Conservation (phyloP, 2,888 invertebrate genomes). For the Cantharis nigra region DNA sequence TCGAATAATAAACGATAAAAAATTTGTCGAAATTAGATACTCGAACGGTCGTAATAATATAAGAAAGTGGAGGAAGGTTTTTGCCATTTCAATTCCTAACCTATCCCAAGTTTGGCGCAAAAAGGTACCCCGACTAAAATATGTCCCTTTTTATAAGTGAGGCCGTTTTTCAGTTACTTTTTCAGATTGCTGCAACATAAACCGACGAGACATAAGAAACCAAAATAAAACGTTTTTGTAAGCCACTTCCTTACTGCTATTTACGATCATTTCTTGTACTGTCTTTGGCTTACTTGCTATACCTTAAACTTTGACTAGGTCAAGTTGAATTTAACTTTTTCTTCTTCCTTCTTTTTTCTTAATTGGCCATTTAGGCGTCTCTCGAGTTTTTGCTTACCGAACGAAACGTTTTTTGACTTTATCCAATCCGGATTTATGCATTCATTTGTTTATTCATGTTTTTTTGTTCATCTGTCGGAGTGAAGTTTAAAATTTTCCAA, state of each 20-base stretch:
- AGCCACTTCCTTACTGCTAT: conserved; percentile 33
- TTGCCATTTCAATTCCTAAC: conserved; percentile 34
- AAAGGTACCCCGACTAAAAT: conserved; percentile 47
- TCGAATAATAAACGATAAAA: background rate
- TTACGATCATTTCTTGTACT: conserved; percentile 32
- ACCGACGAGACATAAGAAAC: conserved; percentile 44
- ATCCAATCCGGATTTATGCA: background rate
- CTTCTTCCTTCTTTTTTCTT: conserved; percentile 6
- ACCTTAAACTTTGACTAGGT: conserved; percentile 21
- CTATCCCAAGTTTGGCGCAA: conserved; percentile 39
- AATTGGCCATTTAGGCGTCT: background rate
- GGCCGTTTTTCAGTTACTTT: conserved; percentile 41
- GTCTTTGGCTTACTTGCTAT: conserved; percentile 1
- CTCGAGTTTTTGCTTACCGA: background rate
- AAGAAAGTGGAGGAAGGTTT: conserved; percentile 29
- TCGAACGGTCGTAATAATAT: conserved; percentile 10
- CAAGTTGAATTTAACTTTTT: conserved; percentile 22
- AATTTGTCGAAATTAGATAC: conserved; percentile 13
- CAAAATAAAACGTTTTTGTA: conserved; percentile 53
- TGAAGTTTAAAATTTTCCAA: background rate
- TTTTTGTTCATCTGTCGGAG: background rate
- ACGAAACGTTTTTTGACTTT: background rate
- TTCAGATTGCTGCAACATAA: conserved; percentile 36
- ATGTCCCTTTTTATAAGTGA: conserved; percentile 48
- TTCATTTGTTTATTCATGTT: background rate